Evolutionary conservation across 2,797 vertebrate genomes (phyloP).

Genomic region (Crax fasciolata): DNA sequence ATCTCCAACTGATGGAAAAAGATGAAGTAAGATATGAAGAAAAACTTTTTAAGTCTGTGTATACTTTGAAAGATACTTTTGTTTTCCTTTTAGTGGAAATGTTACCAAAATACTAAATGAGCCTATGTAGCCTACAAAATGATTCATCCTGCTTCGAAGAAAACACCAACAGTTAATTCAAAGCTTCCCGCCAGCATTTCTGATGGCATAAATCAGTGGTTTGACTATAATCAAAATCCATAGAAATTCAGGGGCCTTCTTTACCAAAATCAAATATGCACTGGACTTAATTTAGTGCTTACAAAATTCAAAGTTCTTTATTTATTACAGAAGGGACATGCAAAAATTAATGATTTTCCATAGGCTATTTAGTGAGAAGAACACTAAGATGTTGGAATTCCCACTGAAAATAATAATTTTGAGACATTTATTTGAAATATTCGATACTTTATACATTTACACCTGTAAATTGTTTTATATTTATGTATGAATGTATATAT

Average conservation of each 20-base stretch:
- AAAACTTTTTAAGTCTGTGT: neutral
- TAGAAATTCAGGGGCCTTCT: neutral
- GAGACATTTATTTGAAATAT: neutral
- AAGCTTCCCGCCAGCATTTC: neutral
- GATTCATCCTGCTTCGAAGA: neutral
- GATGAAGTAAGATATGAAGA: neutral
- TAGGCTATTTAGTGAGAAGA: neutral
- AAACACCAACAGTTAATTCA: neutral
- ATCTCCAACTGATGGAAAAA: neutral
- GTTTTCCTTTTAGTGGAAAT: neutral
- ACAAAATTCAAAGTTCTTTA: neutral
- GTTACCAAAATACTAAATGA: neutral
- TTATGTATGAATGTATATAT: neutral
- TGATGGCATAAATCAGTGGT: neutral
- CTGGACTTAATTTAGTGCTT: neutral
- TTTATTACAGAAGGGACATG: neutral
- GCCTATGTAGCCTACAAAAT: neutral
- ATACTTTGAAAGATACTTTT: neutral
- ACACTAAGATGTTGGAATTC: neutral
- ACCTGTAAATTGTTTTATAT: neutral
- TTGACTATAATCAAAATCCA: neutral
- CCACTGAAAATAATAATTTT: neutral
- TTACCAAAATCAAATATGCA: neutral
- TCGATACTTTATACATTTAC: neutral
- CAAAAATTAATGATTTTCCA: neutral